Evolutionary conservation across 92 coral and sea anemone genomes (phyloP).

Genomic region (Phenganax marumi): DNA sequence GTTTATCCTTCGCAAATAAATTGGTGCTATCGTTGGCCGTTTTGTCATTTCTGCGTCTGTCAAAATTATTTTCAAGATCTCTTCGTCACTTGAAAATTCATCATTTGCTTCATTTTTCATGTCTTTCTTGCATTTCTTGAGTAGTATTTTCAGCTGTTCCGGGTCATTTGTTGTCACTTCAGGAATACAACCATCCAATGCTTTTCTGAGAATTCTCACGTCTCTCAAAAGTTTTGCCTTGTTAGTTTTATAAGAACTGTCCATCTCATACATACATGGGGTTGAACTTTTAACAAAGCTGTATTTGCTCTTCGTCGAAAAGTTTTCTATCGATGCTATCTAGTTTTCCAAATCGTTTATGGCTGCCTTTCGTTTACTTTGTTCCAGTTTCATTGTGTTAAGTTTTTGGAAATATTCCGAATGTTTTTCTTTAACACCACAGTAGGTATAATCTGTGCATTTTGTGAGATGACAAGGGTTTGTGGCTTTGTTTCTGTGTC

Average conservation of each 20-base stretch:
- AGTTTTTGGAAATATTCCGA: constrained; percentile 43
- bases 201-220: not conserved
- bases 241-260: constrained; percentile 16
- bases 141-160: constrained; percentile 7
- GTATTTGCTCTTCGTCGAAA: constrained; percentile 38
- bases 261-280: constrained; percentile 23
- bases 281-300: constrained; percentile 26
- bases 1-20: not conserved
- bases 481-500: constrained; percentile 43
- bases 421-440: constrained; percentile 52
- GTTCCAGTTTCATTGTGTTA: constrained; percentile 38
- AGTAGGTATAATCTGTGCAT: constrained; percentile 48
- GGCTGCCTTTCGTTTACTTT: constrained; percentile 22
- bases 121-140: constrained; percentile 12
- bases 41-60: not conserved
- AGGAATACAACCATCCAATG: not conserved
- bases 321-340: constrained; percentile 33
- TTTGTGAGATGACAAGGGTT: constrained; percentile 51
- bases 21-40: not conserved
- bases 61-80: not conserved
- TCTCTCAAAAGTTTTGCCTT: constrained; percentile 13
- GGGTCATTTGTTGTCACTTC: not conserved
- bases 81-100: not conserved
- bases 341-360: constrained; percentile 42
- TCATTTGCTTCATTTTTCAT: not conserved